Evolutionary conservation across 2,888 invertebrate species (phyloP), one percentile per base, ranked within the genome.

Genomic region (Platerodrilus igneus): DNA sequence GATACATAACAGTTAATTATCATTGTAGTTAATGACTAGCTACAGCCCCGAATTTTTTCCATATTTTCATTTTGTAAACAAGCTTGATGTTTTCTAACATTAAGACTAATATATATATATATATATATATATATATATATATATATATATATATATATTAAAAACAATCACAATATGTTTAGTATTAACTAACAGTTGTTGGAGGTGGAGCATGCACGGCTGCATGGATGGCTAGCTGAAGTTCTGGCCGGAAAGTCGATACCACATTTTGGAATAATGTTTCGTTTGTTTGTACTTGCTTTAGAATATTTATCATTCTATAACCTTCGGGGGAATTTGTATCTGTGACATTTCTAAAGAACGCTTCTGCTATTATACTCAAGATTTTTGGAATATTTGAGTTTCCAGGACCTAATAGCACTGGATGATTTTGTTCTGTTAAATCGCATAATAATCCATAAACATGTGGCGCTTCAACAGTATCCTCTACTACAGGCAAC

Each of bases 401-500:
- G 59, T 93, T 90, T 62, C 92, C 83, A 41, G 79, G 80, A 37
- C 93, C 93, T 60, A 93, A 73, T 45, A 96, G 81, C 40, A 83
- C 74, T 11, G 89, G 83, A 72, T 96, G 87, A 62, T 94, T 93
- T 56, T 81, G 77, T 68, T 94, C 92, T 48, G 95, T 86, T 53
- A 97, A 77, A 73, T 96, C 95, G 72, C 95, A 95, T 51, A 99
- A 74, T 68, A 95, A 90, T 40, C 86, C 87, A 68, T 96, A 99
- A 47, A 99, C 88, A 64, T 94, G 90, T 14, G 89, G 88, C 30
- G 95, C 89, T 71, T 99, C 99, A 55, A 96, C 97, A 8, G 82
- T 79, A 69, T 99, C 99, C 64, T 96, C 96, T 52, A 87, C 83
- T 20, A 96, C 92, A 5, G 99, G 99, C 60, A 99, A 74, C 96